Conservation (phyloP, 2,113 vertebrate species). For the Ivindomyrus marchei region DNA sequence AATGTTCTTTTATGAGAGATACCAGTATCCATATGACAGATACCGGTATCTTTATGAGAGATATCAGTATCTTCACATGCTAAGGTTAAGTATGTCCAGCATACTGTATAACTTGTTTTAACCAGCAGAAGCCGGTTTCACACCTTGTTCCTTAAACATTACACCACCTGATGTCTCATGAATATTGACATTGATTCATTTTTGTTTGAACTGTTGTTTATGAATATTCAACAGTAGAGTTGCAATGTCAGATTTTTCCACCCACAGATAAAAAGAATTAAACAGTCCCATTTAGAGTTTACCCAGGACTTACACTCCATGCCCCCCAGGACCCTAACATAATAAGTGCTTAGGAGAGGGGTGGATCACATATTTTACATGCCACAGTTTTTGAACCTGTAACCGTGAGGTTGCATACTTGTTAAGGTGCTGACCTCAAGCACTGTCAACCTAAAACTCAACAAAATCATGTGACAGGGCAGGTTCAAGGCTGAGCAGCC, state of each 20-base stretch:
- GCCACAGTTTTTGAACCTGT: not conserved
- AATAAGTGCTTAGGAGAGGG: not conserved
- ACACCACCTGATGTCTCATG: not conserved
- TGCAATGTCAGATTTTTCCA: not conserved
- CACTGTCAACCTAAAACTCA: not conserved
- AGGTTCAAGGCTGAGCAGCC: not conserved
- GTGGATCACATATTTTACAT: not conserved
- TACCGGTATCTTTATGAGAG: not conserved
- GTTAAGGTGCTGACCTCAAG: not conserved
- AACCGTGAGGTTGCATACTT: not conserved
- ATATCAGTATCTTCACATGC: not conserved
- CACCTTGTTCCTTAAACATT: not conserved
- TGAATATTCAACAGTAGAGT: not conserved
- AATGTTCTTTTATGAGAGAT: not conserved
- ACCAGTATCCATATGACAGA: not conserved
- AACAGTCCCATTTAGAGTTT: not conserved
- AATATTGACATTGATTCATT: not conserved
- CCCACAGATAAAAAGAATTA: not conserved
- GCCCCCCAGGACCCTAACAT: not conserved
- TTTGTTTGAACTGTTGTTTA: not conserved
- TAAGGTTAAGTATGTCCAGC: not conserved
- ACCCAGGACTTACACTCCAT: not conserved
- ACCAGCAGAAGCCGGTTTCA: not conserved
- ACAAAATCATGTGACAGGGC: not conserved
- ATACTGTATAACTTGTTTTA: not conserved